Evolutionary conservation across 2,888 invertebrate species (phyloP).

Genomic region (Callinectes sapidus): DNA sequence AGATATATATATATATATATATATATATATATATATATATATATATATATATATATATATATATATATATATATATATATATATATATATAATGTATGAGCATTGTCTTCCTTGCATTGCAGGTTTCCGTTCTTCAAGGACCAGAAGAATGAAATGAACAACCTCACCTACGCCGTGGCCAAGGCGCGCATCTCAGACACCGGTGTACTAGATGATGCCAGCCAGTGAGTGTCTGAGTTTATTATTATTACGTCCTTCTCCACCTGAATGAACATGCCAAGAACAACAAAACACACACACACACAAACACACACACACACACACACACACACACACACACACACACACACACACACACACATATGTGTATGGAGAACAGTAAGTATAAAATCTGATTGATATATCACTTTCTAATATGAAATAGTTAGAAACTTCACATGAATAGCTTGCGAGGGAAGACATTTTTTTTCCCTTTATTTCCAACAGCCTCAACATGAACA

Average conservation of each 20-base stretch:
- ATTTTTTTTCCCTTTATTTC: background rate
- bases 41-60: no score
- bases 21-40: no score
- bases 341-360: background rate
- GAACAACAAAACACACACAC: background rate
- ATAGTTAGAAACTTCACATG: background rate
- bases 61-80: no score
- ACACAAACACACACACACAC: background rate
- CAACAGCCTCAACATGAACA: slow-evolving; percentile 13
- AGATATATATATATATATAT: no score
- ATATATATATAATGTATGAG: background rate
- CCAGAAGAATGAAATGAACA: slow-evolving; percentile 53
- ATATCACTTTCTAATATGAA: background rate
- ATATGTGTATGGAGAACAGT: no score
- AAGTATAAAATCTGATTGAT: background rate
- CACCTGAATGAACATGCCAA: background rate
- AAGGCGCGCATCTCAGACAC: slow-evolving; percentile 50
- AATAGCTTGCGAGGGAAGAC: background rate
- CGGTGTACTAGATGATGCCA: slow-evolving; percentile 21
- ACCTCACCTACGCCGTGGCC: slow-evolving; percentile 46
- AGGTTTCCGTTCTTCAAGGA: slow-evolving; percentile 63
- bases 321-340: no score
- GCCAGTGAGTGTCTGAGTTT: slow-evolving; percentile 1
- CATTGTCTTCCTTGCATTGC: background rate
- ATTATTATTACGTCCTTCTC: background rate